Evolutionary conservation across 2,888 invertebrate genomes (phyloP), one percentile per base, ranked within the genome.

Genomic region (Stegana nigrithorax): DNA sequence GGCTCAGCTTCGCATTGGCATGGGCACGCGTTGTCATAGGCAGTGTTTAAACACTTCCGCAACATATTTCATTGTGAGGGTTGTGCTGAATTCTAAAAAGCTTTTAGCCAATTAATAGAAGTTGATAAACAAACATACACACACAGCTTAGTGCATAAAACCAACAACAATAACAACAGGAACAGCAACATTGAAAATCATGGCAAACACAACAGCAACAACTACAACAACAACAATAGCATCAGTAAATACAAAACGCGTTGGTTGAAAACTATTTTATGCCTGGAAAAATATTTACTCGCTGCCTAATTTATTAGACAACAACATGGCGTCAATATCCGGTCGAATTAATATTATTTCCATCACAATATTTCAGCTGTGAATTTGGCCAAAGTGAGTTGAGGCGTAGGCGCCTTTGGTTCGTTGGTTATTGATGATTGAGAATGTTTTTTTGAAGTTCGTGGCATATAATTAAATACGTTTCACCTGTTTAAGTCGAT

Each of bases 271-370:
- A 50, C 50, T 50, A 50, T 25, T 50, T 14, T 21, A 25, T 7
- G 25, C 1, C 21, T n/a, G 21, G 21, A 27, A 8, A 55, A 27
- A 27, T 55, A 14, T 55, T 55, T 55, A n/a, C 21, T 55, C 19
- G 10, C 12, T 55, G 21, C n/a, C 21, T 55, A 55, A 55, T 55
- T 55, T 55, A 55, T 55, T 55, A 32, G 53, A 55, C 53, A 55
- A 55, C 53, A 55, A 55, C 53, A 32, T 55, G 53, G 53, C 53
- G 53, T 55, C 53, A 55, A 55, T 55, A 55, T 55, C 53, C 53
- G 53, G n/a, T 32, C 27, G 36, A 32, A 55, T 55, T 55, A 55
- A 32, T 55, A 27, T 32, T 36, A 36, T 55, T 55, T 55, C 53
- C 53, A 21, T 32, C 19, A 36, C 21, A 55, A 55, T 55, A 32